A percentile compares a stretch with the other conserved stretches of the same genome.
phyloP scores from a whole-genome alignment of 53 echinoderm and acorn worm genomes.

The Holothuria leucospilota region DNA sequence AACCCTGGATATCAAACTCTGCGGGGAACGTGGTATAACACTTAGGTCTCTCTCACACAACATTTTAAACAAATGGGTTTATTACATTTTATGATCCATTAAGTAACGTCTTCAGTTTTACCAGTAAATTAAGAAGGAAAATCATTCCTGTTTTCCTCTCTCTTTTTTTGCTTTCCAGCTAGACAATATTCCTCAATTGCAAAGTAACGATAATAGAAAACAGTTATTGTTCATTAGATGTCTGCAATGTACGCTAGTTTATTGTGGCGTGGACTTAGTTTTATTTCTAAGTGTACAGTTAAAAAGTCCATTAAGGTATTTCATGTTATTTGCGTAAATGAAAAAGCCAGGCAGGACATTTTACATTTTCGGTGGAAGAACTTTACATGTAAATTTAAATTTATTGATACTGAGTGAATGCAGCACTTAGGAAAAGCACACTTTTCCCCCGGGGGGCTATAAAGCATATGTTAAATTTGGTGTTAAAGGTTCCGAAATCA shows the following conservation, averaged over 20 bases:
- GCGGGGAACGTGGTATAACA: slow-evolving; percentile 16
- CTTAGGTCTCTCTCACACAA: slow-evolving; percentile 2
- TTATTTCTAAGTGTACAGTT: slow-evolving; percentile 8
- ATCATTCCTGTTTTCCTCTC: neutral
- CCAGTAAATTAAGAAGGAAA: slow-evolving; percentile 21
- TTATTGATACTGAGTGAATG: slow-evolving; percentile 20
- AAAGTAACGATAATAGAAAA: slow-evolving; percentile 3
- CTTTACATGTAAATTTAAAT: slow-evolving; percentile 18
- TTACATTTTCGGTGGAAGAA: slow-evolving; percentile 21
- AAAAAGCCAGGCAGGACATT: slow-evolving; percentile 2
- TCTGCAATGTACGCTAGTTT: slow-evolving; percentile 36
- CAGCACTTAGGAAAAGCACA: slow-evolving; percentile 18
- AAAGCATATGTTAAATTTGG: slow-evolving; percentile 24
- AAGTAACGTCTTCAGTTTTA: slow-evolving; percentile 32
- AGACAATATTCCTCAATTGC: slow-evolving; percentile 18
- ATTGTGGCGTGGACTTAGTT: slow-evolving; percentile 19
- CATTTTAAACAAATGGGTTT: slow-evolving; percentile 40
- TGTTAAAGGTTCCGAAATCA: neutral
- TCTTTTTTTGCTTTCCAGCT: neutral
- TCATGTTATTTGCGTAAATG: slow-evolving; percentile 23
- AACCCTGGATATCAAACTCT: slow-evolving; percentile 18
- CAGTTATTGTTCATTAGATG: slow-evolving; percentile 36
- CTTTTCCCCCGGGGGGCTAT: slow-evolving; percentile 17
- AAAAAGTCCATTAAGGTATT: slow-evolving; percentile 28
- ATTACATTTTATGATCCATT: slow-evolving; percentile 34